These are phyloP conservation scores for Melipona bicolor DNA, from an alignment of 2,888 invertebrate genomes.

Conservation along the genomic window DNA sequence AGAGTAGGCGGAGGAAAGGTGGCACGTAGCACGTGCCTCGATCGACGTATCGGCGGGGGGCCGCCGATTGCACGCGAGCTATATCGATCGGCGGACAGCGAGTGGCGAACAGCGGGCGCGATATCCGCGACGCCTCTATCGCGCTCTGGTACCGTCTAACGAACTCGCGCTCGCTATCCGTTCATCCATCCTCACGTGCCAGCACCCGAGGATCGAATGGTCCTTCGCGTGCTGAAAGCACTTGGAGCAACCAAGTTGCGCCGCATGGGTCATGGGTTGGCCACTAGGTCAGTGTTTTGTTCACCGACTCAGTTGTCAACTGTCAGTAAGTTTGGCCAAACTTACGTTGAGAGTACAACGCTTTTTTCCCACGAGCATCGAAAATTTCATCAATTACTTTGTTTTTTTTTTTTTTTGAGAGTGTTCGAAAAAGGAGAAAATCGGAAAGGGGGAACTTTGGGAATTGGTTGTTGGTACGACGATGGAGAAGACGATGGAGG, in stretches of 20 bases:
- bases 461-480: no score
- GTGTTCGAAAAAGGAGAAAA: no score
- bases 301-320: not conserved
- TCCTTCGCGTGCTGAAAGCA: constrained; percentile 71
- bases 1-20: not conserved
- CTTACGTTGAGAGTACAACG: no score
- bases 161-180: constrained; percentile 29
- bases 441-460: no score
- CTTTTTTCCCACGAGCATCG: no score
- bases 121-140: constrained; percentile 37
- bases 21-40: constrained; percentile 13
- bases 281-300: constrained; percentile 73
- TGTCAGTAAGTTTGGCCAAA: no score
- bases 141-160: constrained; percentile 53
- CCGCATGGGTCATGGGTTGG: constrained; percentile 61
- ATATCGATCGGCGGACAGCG: constrained; percentile 40
- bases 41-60: constrained; percentile 35
- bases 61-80: constrained; percentile 21
- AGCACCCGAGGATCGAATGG: constrained; percentile 66
- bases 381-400: no score
- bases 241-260: constrained; percentile 58
- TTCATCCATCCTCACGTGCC: constrained; percentile 57
- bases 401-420: no score
- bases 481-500: no score
- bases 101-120: constrained; percentile 38